Base-by-base conservation (phyloP, 2,888 invertebrate genomes). In the Cyaniris semiargus region DNA sequence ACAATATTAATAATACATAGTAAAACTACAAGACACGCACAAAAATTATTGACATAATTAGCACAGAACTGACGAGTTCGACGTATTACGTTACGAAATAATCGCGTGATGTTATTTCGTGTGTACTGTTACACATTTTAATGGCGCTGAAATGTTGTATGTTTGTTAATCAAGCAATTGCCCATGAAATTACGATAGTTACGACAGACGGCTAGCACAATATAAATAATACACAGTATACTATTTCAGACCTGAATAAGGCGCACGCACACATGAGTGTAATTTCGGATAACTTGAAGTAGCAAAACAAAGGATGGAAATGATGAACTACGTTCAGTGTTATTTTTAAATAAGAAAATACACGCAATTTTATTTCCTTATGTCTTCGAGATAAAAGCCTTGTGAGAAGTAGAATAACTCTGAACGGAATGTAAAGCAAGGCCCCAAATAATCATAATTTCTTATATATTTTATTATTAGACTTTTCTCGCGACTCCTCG, bases 71-170 rank as follows among this genome's bases (percentile, higher is more conserved):
- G 27, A 31, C 1, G 31, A 31, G 27, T 66, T 66, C 66, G 27
- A 66, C 66, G 66, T 27, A 60, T 60, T 27, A 66, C 27, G 66
- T 66, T 66, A 66, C 66, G 31, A 66, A 66, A 66, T 72, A 44
- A 38, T 48, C 72, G 44, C 72, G 72, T 72, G 72, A 21, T 72
- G 23, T 48, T 44, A 38, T 71, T 71, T 71, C 71, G 71, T 71
- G 71, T 66, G 27, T 72, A 21, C 7, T 44, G 13, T 72, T 38
- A 44, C n/a, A 71, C 23, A 23, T 72, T 72, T 72, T 44, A 72
- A 66, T 66, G 66, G 72, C 44, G 21, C 72, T 72, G 23, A 44
- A 72, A 44, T 71, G 34, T 34, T 71, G 38, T 48, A 2, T 48
- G 44, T 44, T 48, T 21, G 44, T 48, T 72, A 72, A 72, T 44